phyloP scores from a whole-genome alignment of 2,888 invertebrate species.

The Xanthorhoe designata region DNA sequence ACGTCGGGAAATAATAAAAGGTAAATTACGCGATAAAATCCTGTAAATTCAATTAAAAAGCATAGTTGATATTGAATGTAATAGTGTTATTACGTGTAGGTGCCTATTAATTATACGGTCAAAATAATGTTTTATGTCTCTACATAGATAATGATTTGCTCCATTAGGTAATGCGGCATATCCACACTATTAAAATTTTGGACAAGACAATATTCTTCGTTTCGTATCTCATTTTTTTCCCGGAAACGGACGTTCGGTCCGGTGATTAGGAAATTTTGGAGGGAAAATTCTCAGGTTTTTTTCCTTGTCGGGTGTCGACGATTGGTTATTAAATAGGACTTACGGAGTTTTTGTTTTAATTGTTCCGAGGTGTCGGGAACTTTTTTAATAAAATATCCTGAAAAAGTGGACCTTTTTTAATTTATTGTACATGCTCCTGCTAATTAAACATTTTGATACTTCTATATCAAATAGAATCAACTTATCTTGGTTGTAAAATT shows the following conservation, averaged over 20 bases:
- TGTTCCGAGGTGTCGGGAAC: constrained; percentile 55
- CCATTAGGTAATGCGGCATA: too few relatives aligned
- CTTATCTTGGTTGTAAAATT: background rate
- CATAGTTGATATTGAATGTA: too few relatives aligned
- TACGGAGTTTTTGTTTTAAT: constrained; percentile 70
- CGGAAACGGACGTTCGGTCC: constrained; percentile 82
- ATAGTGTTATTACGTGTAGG: too few relatives aligned
- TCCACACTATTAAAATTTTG: constrained; percentile 64
- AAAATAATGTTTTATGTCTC: too few relatives aligned
- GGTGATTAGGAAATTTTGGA: constrained; percentile 83
- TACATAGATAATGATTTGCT: background rate
- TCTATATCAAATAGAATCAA: background rate
- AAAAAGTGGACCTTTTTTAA: constrained; percentile 3
- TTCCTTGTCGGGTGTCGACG: constrained; percentile 73
- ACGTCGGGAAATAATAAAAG: too few relatives aligned
- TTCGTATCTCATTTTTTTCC: constrained; percentile 75
- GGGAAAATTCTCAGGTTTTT: constrained; percentile 61
- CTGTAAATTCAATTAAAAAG: too few relatives aligned
- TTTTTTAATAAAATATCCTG: constrained; percentile 47
- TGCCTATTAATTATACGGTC: too few relatives aligned
- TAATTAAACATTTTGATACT: background rate
- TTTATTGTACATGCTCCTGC: background rate
- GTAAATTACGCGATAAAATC: too few relatives aligned
- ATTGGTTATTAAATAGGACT: constrained; percentile 84
- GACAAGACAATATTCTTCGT: constrained; percentile 64